Conservation (phyloP, 2,113 vertebrate genomes). For the Fulmarus glacialis region DNA sequence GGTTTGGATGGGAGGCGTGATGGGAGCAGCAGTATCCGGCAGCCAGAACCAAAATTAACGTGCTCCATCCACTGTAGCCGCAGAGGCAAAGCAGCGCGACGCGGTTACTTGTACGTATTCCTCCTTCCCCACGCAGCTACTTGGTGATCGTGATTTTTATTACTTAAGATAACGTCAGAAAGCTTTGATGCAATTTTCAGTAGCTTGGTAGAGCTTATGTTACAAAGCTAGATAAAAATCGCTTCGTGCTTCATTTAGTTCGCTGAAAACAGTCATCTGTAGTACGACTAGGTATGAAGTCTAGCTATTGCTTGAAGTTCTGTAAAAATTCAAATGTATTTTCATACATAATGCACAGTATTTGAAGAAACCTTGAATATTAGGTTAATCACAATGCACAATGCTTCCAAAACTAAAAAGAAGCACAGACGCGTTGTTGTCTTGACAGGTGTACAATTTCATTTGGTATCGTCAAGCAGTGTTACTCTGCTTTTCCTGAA, state of each 20-base stretch:
- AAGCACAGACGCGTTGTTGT: neutral
- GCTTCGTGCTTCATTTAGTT: neutral
- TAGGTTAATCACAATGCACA: neutral
- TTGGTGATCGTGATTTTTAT: neutral
- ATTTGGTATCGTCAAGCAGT: neutral
- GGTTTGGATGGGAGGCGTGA: neutral
- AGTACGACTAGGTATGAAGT: neutral
- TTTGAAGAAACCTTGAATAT: neutral
- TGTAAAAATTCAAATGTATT: neutral
- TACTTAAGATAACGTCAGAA: neutral
- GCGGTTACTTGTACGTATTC: slow-evolving; percentile 39
- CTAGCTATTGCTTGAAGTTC: neutral
- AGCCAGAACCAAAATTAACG: neutral
- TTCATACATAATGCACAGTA: neutral
- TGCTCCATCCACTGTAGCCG: neutral
- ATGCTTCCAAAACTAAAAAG: neutral
- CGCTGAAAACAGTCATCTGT: neutral
- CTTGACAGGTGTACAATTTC: neutral
- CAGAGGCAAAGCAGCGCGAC: slow-evolving; percentile 5
- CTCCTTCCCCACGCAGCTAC: neutral
- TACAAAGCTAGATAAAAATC: neutral
- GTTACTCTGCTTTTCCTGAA: neutral
- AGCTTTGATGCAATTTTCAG: neutral
- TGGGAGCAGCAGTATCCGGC: neutral
- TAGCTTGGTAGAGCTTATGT: neutral